These are phyloP conservation scores for Dasypogon diadema DNA, from an alignment of 2,888 invertebrate genomes.

Conservation along the genomic window DNA sequence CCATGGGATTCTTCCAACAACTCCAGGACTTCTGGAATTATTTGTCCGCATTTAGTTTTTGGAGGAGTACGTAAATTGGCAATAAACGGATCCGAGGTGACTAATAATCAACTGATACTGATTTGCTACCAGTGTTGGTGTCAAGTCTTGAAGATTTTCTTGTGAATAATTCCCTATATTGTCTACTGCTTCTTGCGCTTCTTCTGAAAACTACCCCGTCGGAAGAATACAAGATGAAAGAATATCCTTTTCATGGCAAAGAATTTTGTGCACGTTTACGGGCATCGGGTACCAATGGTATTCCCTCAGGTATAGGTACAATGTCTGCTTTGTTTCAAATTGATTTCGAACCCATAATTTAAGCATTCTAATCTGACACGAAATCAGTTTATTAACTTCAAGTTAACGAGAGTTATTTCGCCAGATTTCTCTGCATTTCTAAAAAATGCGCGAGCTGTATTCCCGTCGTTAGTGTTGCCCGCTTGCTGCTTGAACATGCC, in stretches of 20 bases:
- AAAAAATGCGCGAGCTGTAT: no score
- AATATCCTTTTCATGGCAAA: not conserved
- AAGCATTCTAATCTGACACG: not conserved
- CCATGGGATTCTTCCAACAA: no score
- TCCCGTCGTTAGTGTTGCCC: slow-evolving; percentile 9
- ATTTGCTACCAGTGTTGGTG: not conserved
- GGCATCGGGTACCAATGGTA: no score
- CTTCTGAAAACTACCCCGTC: not conserved
- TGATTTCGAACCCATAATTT: not conserved
- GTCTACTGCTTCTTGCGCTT: not conserved
- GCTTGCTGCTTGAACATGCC: no score
- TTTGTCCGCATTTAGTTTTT: no score
- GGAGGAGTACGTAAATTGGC: no score
- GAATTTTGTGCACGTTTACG: not conserved
- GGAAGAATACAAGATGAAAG: no score
- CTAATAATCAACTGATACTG: not conserved
- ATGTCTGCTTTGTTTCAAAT: not conserved
- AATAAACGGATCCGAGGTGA: not conserved
- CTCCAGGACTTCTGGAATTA: no score
- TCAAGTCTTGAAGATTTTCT: not conserved
- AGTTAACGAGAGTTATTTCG: not conserved
- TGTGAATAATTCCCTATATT: not conserved
- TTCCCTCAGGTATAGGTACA: not conserved
- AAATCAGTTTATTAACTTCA: not conserved
- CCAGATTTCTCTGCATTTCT: no score